A percentile compares a stretch with the other conserved stretches of the same genome.
Conservation (phyloP, 2,113 vertebrate species). For the Raja brachyura region DNA sequence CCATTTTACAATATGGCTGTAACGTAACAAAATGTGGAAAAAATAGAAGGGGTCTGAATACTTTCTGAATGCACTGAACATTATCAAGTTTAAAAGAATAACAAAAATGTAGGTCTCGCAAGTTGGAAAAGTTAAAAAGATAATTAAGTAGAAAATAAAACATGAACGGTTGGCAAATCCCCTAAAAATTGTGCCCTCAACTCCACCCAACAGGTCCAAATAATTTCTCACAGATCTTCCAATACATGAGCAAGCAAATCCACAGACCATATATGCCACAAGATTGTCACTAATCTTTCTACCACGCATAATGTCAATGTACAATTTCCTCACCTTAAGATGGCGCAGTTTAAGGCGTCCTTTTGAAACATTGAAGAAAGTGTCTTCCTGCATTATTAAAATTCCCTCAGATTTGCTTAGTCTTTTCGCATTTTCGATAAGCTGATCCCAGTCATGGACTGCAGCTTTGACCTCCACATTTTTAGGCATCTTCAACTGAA, state of each 20-base stretch:
- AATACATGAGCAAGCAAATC: not conserved
- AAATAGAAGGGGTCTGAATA: no score
- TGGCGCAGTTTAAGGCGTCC: slow-evolving; percentile 68
- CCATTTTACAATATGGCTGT: not conserved
- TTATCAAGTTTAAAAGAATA: no score
- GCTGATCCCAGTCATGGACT: slow-evolving; percentile 44
- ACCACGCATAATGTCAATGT: not conserved
- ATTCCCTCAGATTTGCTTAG: slow-evolving; percentile 58
- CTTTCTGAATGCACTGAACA: no score
- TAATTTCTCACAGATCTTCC: not conserved
- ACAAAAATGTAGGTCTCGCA: not conserved
- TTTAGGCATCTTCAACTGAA: slow-evolving; percentile 54
- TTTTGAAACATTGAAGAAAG: slow-evolving; percentile 58
- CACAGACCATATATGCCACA: not conserved
- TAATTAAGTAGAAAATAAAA: not conserved
- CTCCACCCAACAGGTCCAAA: not conserved
- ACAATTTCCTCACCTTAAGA: slow-evolving; percentile 48
- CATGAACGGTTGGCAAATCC: not conserved
- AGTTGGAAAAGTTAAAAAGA: not conserved
- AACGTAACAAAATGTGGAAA: not conserved
- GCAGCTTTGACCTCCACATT: slow-evolving; percentile 73
- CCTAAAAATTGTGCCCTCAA: not conserved
- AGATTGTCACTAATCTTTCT: not conserved
- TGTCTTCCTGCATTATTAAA: slow-evolving; percentile 60
- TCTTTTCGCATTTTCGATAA: slow-evolving; percentile 46